phyloP scores from a whole-genome alignment of 1,140 invertebrate species.

The Chironomus striatipennis region DNA sequence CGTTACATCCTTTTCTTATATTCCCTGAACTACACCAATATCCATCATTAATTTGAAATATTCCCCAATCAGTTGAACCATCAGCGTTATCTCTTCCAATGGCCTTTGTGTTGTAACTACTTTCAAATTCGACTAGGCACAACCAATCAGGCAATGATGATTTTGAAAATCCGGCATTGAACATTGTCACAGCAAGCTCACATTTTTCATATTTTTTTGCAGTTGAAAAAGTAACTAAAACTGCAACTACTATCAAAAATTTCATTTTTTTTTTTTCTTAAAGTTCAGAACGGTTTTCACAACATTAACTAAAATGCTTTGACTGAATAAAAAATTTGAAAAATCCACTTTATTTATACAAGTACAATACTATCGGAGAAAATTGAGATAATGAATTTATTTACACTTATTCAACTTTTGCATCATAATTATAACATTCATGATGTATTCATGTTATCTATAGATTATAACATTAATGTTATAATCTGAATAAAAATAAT shows the following conservation, averaged over 20 bases:
- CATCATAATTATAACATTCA: too few relatives aligned
- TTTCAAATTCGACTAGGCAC: conserved; percentile 32
- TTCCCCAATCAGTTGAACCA: conserved; percentile 35
- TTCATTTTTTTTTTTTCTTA: too few relatives aligned
- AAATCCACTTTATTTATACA: too few relatives aligned
- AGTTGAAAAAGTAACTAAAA: background rate
- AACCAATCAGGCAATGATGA: conserved; percentile 28
- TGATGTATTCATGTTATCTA: too few relatives aligned
- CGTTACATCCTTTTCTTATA: conserved; percentile 32
- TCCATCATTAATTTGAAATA: conserved; percentile 39
- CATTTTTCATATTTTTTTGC: background rate
- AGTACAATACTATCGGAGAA: too few relatives aligned
- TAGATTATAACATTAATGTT: too few relatives aligned
- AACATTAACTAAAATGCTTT: too few relatives aligned
- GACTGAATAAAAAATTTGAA: too few relatives aligned
- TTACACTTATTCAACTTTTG: too few relatives aligned
- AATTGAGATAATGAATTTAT: too few relatives aligned
- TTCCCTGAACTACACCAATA: conserved; percentile 36
- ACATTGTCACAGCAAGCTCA: background rate
- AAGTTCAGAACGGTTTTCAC: too few relatives aligned
- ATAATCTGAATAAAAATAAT: too few relatives aligned
- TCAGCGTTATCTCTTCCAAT: conserved; percentile 34
- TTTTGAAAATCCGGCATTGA: background rate
- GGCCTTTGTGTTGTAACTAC: conserved; percentile 34
- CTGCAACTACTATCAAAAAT: background rate